Base-by-base conservation (phyloP, 2,888 invertebrate species). In the Deilephila porcellus region DNA sequence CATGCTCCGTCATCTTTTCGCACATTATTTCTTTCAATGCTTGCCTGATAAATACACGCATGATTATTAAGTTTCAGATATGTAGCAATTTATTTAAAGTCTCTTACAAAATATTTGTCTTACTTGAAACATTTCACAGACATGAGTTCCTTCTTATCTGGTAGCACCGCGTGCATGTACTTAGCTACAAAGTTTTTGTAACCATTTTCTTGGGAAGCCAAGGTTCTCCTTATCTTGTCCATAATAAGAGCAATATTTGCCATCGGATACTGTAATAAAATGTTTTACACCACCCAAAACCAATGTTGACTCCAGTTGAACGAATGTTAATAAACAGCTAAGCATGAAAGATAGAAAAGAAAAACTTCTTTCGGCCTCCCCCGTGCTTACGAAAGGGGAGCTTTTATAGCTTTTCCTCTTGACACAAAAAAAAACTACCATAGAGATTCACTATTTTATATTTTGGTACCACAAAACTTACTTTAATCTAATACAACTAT, bases 161-260 rank as follows among this genome's bases (percentile, higher is more conserved):
- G 90, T 17, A 89, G 60, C 8, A 91, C 90, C 29, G 89, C 90
- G 29, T 93, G 88, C 86, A 97, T 93, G 83, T 97, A 97, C 86
- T 96, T 96, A 0, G 96, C 95, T 8, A 98, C 95, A 82, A 98
- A 97, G 80, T 97, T 96, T 83, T 97, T 97, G 84, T 97, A 98
- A 52, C 96, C 95, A 72, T 95, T 93, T 76, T 95, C 94, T 75
- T 90, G 81, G 0, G 96, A 95, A 73, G 95, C 95, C 73, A 98
- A 85, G n/a, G 94, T 95, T 75, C 97, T 95, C 8, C 97, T 95
- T 25, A 98, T 95, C 91, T 97, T 97, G 62, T 96, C 95, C 96
- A 98, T 96, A 76, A 98, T 97, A 19, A 96, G 80, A 53, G 96
- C 95, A 29, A 97, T 94, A 82, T 98, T 96, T 1, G 98, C 96